Base-by-base conservation (phyloP, 2,888 invertebrate species). In the Bombyx huttoni region DNA sequence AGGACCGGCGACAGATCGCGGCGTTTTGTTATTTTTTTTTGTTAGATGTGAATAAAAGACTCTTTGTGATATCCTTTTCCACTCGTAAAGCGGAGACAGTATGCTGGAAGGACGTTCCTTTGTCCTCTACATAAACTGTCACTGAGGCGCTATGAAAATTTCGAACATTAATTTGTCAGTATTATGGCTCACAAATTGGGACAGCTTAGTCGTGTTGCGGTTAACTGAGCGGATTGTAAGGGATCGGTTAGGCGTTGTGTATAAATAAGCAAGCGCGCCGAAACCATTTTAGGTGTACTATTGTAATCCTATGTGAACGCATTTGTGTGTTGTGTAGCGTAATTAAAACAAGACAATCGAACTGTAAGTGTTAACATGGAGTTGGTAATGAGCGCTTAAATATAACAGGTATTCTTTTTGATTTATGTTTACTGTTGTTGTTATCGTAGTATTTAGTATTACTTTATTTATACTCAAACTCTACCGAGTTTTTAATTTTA, bases 11-110 rank as follows among this genome's bases (percentile, higher is more conserved):
- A 71, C 75, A 77, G 72, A 73, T 77, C 68, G 78, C 73, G 69
- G 65, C 73, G 76, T 81, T 78, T 80, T 81, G 78, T 82, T 82
- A 71, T 79, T 79, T 80, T 79, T 80, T 79, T 80, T 81, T 78
- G 75, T 73, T 70, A 67, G 62, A 76, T 75, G 82, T 85, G 81
- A 78, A 78, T 75, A 74, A 78, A 78, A 74, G 69, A 67, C 67
- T 68, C 72, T 74, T 78, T 78, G 78, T 83, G 78, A 74, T 64
- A 70, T 67, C 40, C 40, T 40, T 40, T 40, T 40, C 65, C 61
- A 73, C 65, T 68, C 64, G 65, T 71, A 72, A 72, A 73, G 65
- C 55, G 68, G 63, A 73, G 71, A 75, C 70, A 69, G 65, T 74
- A 75, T 73, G 70, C 63, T 68, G 62, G 67, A 67, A 67, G 64